Percentiles rank a stretch among this genome's conserved stretches.
Conservation (phyloP, 2,797 vertebrate species). For the Sciurus carolinensis region DNA sequence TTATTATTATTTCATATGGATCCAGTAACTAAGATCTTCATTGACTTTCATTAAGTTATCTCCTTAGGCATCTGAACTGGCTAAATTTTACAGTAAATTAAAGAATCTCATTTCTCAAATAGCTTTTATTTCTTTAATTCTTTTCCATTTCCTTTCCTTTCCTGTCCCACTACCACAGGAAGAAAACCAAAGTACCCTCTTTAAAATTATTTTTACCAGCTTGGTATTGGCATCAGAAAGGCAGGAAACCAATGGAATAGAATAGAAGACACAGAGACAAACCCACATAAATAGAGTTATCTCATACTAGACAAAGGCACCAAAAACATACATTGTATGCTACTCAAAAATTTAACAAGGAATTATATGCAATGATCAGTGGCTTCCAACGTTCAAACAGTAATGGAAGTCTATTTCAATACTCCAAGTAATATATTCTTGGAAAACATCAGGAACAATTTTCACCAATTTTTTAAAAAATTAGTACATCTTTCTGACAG, state of each 20-base stretch:
- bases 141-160: not conserved
- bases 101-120: constrained; percentile 30
- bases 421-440: not conserved
- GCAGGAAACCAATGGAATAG: no score
- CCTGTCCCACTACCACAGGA: not conserved
- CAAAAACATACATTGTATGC: no score
- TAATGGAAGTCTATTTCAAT: not conserved
- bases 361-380: not conserved
- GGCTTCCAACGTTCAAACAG: not conserved
- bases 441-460: not conserved
- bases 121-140: not conserved
- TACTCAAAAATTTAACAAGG: not conserved
- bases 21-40: not conserved
- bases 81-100: constrained; percentile 9
- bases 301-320: no score
- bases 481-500: not conserved
- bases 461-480: not conserved
- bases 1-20: constrained; percentile 57
- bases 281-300: no score
- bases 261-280: no score
- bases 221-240: no score
- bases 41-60: constrained; percentile 29
- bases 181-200: not conserved
- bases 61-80: constrained; percentile 26
- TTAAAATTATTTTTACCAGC: not conserved